Conservation (phyloP, 2,888 invertebrate genomes). For the Eugnorisma glareosa region DNA sequence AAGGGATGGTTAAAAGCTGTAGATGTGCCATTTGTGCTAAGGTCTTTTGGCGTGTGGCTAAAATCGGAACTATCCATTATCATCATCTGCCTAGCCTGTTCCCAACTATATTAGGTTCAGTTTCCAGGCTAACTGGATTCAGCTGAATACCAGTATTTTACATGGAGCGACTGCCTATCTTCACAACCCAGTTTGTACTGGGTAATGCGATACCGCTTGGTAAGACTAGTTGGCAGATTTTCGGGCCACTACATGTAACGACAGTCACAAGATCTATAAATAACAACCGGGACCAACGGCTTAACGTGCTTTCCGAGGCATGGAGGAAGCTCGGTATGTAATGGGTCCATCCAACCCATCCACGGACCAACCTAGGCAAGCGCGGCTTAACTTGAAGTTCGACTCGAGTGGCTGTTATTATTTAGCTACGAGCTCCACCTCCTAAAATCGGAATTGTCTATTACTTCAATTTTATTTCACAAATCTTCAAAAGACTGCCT, state of each 20-base stretch:
- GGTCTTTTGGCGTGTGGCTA: too few relatives aligned
- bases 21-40: too few relatives aligned
- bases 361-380: too few relatives aligned
- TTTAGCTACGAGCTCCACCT: too few relatives aligned
- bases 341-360: too few relatives aligned
- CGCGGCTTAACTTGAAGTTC: too few relatives aligned
- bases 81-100: neutral
- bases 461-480: too few relatives aligned
- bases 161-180: neutral
- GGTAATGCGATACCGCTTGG: neutral
- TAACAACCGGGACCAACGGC: neutral
- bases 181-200: neutral
- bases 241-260: neutral
- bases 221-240: neutral
- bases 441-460: too few relatives aligned
- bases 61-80: too few relatives aligned
- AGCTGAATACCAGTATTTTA: neutral
- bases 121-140: neutral
- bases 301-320: neutral
- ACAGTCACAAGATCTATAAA: neutral
- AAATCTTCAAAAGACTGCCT: too few relatives aligned
- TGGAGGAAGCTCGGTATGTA: neutral
- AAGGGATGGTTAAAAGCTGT: too few relatives aligned
- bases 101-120: neutral
- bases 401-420: too few relatives aligned